Percentiles rank a stretch among this genome's conserved stretches.
Evolutionary conservation across 2,797 vertebrate genomes (phyloP).

Genomic region (Halcyon smyrnensis): DNA sequence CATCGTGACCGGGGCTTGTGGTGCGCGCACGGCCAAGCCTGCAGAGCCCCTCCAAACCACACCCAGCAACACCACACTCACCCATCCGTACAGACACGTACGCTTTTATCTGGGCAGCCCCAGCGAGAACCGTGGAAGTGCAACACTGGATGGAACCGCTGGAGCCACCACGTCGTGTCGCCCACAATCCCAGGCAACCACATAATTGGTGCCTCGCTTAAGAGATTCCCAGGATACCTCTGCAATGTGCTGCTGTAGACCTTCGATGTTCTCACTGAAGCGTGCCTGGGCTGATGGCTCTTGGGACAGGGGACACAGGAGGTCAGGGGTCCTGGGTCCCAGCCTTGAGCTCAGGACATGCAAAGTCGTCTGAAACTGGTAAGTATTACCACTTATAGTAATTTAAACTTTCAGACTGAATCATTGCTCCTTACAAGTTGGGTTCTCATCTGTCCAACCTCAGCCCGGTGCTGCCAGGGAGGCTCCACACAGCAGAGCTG

Average conservation of each 20-base stretch:
- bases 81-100: rapidly evolving
- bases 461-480: rapidly evolving
- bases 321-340: background rate
- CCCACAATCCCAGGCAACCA: background rate
- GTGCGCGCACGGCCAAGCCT: rapidly evolving
- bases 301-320: background rate
- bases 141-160: background rate
- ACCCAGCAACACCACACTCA: background rate
- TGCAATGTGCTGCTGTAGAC: background rate
- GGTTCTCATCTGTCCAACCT: background rate
- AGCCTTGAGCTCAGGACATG: rapidly evolving
- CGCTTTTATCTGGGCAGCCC: background rate
- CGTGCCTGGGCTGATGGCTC: background rate
- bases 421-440: rapidly evolving
- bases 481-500: background rate
- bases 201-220: background rate
- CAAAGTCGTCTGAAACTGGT: background rate
- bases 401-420: background rate
- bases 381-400: rapidly evolving
- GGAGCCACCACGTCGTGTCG: background rate
- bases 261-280: rapidly evolving
- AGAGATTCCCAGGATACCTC: background rate
- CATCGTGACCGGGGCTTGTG: background rate
- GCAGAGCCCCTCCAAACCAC: too few relatives aligned
- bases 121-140: background rate